Base-by-base conservation (phyloP, 2,113 vertebrate species). In the Ptilorrhoa leucosticta region DNA sequence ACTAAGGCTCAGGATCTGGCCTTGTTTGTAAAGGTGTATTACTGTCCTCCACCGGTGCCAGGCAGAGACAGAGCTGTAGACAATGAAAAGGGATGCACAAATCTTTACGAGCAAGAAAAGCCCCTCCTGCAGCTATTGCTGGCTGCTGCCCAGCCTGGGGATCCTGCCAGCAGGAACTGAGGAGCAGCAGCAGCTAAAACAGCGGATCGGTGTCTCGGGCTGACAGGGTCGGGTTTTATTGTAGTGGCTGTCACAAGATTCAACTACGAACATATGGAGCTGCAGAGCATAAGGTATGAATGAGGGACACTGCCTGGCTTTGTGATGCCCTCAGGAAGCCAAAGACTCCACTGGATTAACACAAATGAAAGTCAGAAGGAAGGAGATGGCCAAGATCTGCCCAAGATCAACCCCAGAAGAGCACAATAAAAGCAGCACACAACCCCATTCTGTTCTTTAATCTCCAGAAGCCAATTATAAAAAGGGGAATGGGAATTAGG, bases 131-230 rank as follows among this genome's bases (percentile, higher is more conserved):
- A 13, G 11, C 50, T 71, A 4, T 27, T 53, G 11, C 94, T 91
- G 94, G 95, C 92, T 87, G 90, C 90, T 94, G 90, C 78, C 82
- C 94, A 96, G 88, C 63, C 94, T 83, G 92, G 94, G 85, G 85
- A 93, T 87, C 33, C 79, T 86, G 95, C 94, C 96, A 95, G 82
- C 12, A 2, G 64, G 78, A 72, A n/a, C 45, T 40, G 61, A 93
- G 84, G 72, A 72, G 72, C 77, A 93, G 91, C 91, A 94, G 93
- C 92, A 96, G 83, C 65, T 83, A 63, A 44, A 81, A 31, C 40
- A 65, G 88, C 2, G 3, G 56, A 51, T 86, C 37, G 3, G 76
- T 70, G 56, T 53, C 72, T 83, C 92, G 37, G 76, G 30, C 75
- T 92, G 85, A 77, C 89, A 80, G 94, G 91, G 87, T 54, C 7